Percentiles rank a stretch among this genome's conserved stretches.
phyloP scores from a whole-genome alignment of 2,113 vertebrate genomes.

The Carlito syrichta region DNA sequence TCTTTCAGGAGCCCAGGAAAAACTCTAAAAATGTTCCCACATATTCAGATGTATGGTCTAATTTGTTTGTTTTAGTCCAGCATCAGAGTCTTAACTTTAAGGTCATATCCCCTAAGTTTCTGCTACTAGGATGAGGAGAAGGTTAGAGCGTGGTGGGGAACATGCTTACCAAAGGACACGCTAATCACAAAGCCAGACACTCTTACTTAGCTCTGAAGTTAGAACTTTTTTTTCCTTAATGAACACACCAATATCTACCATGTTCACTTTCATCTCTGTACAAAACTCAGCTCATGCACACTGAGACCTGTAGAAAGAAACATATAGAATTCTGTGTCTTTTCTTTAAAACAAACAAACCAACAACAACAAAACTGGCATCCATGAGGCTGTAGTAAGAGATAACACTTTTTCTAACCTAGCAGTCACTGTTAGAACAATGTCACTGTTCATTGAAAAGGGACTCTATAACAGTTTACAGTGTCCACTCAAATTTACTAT shows the following conservation, averaged over 20 bases:
- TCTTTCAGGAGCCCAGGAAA: background rate
- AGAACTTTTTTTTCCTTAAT: background rate
- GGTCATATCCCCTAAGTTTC: background rate
- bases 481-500: background rate
- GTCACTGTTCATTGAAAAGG: background rate
- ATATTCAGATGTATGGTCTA: background rate
- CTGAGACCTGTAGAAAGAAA: background rate
- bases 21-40: background rate
- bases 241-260: background rate
- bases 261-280: background rate
- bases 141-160: background rate
- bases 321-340: background rate
- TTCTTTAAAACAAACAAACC: background rate
- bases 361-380: background rate
- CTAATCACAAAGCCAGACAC: background rate
- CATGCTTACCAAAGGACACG: background rate
- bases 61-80: background rate
- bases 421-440: background rate
- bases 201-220: background rate
- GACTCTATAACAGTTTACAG: background rate
- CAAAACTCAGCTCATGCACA: background rate
- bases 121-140: background rate
- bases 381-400: background rate
- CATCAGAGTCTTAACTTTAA: background rate
- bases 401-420: background rate